phyloP scores from a whole-genome alignment of 2,888 invertebrate genomes.

The Papilio gigon region DNA sequence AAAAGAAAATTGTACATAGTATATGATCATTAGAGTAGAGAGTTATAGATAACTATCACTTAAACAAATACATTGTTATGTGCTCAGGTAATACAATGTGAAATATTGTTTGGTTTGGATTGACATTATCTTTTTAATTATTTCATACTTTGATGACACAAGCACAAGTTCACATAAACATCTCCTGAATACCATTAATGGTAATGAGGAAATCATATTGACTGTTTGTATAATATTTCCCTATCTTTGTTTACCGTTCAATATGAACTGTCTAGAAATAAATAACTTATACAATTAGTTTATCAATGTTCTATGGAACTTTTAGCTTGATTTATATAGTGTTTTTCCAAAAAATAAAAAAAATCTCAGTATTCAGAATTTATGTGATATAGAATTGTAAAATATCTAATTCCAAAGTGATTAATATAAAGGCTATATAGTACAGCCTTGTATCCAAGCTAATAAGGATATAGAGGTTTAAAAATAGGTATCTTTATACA shows the following conservation, averaged over 20 bases:
- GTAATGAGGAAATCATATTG: not conserved
- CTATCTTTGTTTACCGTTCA: not conserved
- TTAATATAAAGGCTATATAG: too few relatives aligned
- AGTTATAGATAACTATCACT: not conserved
- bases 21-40: too few relatives aligned
- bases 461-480: too few relatives aligned
- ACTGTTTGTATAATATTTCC: not conserved
- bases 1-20: too few relatives aligned
- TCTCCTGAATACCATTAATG: slow-evolving; percentile 22
- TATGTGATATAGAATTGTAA: too few relatives aligned
- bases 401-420: too few relatives aligned
- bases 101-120: slow-evolving; percentile 22
- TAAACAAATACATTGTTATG: not conserved
- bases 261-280: not conserved
- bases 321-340: too few relatives aligned
- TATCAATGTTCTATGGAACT: too few relatives aligned
- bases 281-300: not conserved
- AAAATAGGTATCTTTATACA: too few relatives aligned
- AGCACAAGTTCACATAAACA: not conserved
- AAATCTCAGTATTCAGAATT: too few relatives aligned
- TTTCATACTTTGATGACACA: slow-evolving; percentile 22
- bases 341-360: too few relatives aligned
- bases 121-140: slow-evolving; percentile 20
- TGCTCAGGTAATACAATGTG: slow-evolving; percentile 1
- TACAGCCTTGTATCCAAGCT: too few relatives aligned